Evolutionary conservation across 2,888 invertebrate species (phyloP).

Genomic region (Eristalis tenax): DNA sequence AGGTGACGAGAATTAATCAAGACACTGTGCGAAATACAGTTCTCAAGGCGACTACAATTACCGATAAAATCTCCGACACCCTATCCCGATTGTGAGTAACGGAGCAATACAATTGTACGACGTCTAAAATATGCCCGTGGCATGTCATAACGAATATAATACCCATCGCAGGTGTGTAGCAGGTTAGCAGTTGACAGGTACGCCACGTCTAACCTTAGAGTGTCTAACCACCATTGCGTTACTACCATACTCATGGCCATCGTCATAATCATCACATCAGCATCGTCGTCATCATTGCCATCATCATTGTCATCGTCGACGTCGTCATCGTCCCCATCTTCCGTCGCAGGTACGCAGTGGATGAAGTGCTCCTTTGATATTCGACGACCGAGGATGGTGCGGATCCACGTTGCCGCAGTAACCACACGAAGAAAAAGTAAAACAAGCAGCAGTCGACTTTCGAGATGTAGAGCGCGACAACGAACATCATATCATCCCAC

Average conservation of each 20-base stretch:
- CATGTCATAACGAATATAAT: constrained; percentile 65
- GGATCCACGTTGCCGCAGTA: constrained; percentile 31
- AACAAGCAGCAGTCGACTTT: constrained; percentile 44
- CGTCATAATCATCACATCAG: constrained; percentile 23
- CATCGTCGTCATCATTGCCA: constrained; percentile 31
- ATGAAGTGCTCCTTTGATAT: constrained; percentile 45
- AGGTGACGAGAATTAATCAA: constrained; percentile 4
- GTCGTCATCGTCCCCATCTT: neutral
- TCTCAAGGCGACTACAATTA: constrained; percentile 20
- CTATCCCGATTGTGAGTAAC: constrained; percentile 51
- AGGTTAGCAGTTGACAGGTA: constrained; percentile 56
- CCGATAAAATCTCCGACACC: constrained; percentile 60
- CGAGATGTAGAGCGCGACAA: constrained; percentile 31
- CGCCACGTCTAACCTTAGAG: constrained; percentile 33
- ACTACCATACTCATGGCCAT: constrained; percentile 45
- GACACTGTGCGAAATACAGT: neutral
- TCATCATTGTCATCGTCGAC: constrained; percentile 1
- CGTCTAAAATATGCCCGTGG: constrained; percentile 62
- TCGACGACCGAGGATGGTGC: constrained; percentile 9
- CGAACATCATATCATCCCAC: neutral
- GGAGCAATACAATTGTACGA: constrained; percentile 39
- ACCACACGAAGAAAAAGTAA: constrained; percentile 35
- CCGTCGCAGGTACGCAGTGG: constrained; percentile 3
- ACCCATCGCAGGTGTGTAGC: constrained; percentile 57
- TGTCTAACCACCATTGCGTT: constrained; percentile 32